These are phyloP conservation scores for Chaenocephalus aceratus DNA, from an alignment of 2,113 vertebrate species.

Conservation along the genomic window DNA sequence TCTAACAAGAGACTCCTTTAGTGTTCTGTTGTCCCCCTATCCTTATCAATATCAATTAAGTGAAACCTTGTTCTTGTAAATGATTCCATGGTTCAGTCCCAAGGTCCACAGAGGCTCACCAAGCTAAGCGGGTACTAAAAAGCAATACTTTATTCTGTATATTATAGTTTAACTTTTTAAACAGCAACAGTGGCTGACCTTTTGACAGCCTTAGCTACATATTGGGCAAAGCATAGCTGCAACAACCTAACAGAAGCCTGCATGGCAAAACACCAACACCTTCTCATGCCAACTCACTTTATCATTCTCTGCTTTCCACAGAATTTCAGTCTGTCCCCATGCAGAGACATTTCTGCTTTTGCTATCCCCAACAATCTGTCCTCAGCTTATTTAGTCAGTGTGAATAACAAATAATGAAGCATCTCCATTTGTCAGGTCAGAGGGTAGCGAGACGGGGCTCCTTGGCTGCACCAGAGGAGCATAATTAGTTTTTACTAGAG, in stretches of 20 bases:
- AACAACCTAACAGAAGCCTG: not conserved
- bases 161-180: not conserved
- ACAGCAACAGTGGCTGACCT: not conserved
- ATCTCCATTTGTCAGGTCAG: constrained; percentile 29
- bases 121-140: not conserved
- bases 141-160: too few species aligned
- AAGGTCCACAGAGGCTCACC: not conserved
- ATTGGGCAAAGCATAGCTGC: not conserved
- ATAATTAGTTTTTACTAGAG: constrained; percentile 37
- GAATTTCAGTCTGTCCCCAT: not conserved
- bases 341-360: constrained; percentile 17
- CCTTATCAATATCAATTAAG: constrained; percentile 4
- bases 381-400: constrained; percentile 36
- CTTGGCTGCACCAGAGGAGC: constrained; percentile 31
- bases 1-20: constrained; percentile 5
- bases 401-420: constrained; percentile 46
- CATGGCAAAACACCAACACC: not conserved
- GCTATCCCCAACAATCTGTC: constrained; percentile 38
- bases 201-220: constrained; percentile 12
- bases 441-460: constrained; percentile 17
- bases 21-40: not conserved
- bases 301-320: constrained; percentile 4
- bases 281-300: constrained; percentile 8
- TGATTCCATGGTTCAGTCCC: not conserved
- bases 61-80: constrained; percentile 21